Base-by-base conservation (phyloP, 2,797 vertebrate genomes). In the Cyclopterus lumpus region DNA sequence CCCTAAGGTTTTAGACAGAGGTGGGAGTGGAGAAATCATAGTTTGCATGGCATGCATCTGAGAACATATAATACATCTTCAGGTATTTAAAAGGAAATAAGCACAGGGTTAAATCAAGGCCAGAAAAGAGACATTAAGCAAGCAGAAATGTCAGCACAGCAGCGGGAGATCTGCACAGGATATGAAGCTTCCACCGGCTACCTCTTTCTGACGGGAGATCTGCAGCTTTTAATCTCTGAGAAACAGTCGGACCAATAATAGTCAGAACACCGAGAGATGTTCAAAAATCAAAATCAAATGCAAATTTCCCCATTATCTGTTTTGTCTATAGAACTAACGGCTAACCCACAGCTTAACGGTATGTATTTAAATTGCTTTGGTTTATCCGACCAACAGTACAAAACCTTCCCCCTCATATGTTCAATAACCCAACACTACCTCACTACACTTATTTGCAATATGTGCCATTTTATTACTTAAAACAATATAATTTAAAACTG, bases 161-260 rank as follows among this genome's bases (percentile, higher is more conserved):
- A 67, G 83, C 84, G 46, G 72, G 46, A 62, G 42, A 68, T 30
- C 65, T 62, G 73, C 57, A 78, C 88, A 86, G 86, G 83, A 88
- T 77, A 89, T 87, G 81, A 88, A 85, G 54, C 77, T 70, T 75
- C 70, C 55, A 67, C 36, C 18, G 30, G 54, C 79, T 59, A 72
- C 85, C 66, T 86, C 76, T 42, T 49, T 68, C 30, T 36, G 42
- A 58, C 0, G 3, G 5, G 8, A 67, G 26, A 61, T 51, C 70
- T 55, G 36, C 16, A 28, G 75, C 44, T 69, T 61, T 46, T 15
- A 64, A 0, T 61, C 28, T 67, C 24, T 24, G 59, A 48, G 60
- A 59, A 67, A 61, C 16, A 6, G 18, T 20, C 20, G 26, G 34
- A 62, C 1, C 51, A 64, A 38, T 7, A 57, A 61, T 18, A 46